Conservation (phyloP, 37 sponge, comb jelly and placozoan genomes). For the Hormiphora californensis region DNA sequence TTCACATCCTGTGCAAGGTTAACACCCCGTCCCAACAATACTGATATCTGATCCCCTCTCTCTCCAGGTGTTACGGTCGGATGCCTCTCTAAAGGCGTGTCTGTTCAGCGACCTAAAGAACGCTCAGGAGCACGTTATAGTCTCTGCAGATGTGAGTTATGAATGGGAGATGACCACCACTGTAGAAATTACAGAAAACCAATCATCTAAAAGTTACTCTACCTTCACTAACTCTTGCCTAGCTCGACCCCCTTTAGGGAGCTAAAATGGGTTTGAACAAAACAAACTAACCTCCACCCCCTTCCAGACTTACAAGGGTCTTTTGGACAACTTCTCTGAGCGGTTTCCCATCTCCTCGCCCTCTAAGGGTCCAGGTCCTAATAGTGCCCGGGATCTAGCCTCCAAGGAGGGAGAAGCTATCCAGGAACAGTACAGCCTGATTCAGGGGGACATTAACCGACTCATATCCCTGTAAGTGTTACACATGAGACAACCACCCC, state of each 20-base stretch:
- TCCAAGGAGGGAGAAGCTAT: background rate
- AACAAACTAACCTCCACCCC: too few relatives aligned
- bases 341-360: background rate
- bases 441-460: background rate
- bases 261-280: too few relatives aligned
- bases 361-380: background rate
- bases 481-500: too few relatives aligned
- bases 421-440: background rate
- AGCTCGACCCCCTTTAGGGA: too few relatives aligned
- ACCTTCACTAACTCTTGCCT: too few relatives aligned
- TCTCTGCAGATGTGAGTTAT: background rate
- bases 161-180: too few relatives aligned
- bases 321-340: background rate
- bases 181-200: too few relatives aligned
- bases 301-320: background rate
- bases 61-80: background rate
- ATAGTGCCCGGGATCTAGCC: background rate
- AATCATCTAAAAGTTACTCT: too few relatives aligned
- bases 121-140: background rate
- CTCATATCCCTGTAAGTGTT: slow-evolving; percentile 9
- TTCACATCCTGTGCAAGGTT: too few relatives aligned
- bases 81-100: background rate
- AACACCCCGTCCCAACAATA: too few relatives aligned
- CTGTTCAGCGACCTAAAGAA: slow-evolving; percentile 14
- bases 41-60: too few relatives aligned